Conservation (phyloP, 2,888 invertebrate genomes). For the Lasioglossum lativentre region DNA sequence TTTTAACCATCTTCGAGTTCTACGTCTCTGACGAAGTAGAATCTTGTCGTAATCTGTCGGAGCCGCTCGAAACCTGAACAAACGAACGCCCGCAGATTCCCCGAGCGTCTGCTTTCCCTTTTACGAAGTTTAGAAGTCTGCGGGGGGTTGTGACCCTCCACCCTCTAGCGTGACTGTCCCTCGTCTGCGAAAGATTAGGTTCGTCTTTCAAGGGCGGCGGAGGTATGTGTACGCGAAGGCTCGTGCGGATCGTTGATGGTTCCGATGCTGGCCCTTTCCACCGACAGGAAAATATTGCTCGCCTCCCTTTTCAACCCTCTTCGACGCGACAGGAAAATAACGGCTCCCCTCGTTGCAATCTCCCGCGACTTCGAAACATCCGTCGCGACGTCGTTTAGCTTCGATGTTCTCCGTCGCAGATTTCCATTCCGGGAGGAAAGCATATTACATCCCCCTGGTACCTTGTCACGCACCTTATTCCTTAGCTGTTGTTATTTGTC, state of each 20-base stretch:
- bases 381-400: constrained; percentile 17
- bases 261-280: constrained; percentile 31
- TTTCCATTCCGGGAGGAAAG: neutral
- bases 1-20: neutral
- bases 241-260: constrained; percentile 33
- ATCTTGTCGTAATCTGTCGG: constrained; percentile 33
- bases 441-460: neutral
- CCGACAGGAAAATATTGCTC: constrained; percentile 47
- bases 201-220: constrained; percentile 59
- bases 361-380: constrained; percentile 35
- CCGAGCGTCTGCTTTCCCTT: constrained; percentile 47
- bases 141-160: constrained; percentile 29
- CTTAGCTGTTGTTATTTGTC: neutral
- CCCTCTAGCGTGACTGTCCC: constrained; percentile 52
- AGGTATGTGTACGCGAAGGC: neutral
- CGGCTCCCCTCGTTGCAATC: constrained; percentile 40
- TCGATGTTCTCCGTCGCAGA: neutral
- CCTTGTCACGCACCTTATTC: neutral
- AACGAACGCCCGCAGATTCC: constrained; percentile 44
- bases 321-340: constrained; percentile 37
- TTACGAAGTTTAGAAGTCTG: constrained; percentile 54
- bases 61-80: constrained; percentile 43
- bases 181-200: constrained; percentile 67
- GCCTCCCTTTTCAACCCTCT: constrained; percentile 1
- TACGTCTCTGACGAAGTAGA: constrained; percentile 1